These are phyloP conservation scores for Upupa epops DNA, from an alignment of 2,113 vertebrate genomes.

Conservation along the genomic window DNA sequence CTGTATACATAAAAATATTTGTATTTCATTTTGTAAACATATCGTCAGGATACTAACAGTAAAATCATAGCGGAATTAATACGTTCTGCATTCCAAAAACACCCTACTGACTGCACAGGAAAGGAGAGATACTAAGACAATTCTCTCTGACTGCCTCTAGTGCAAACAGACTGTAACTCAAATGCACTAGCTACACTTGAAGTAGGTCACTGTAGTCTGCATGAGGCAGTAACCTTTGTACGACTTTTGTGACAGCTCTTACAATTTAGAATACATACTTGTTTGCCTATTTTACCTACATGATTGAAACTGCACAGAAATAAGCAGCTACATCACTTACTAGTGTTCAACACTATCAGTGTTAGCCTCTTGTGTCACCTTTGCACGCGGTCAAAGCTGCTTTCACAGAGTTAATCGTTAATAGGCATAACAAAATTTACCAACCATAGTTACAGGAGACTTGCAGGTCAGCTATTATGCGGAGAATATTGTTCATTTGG, in stretches of 20 bases:
- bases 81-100: neutral
- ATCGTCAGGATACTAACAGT: neutral
- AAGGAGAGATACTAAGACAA: neutral
- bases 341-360: neutral
- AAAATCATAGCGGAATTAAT: neutral
- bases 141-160: neutral
- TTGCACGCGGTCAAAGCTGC: neutral
- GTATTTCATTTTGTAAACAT: neutral
- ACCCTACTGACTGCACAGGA: neutral
- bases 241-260: neutral
- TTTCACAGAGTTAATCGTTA: neutral
- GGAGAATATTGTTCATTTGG: slow-evolving; percentile 96
- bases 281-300: neutral
- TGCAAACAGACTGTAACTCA: neutral
- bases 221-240: neutral
- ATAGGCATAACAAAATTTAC: slow-evolving; percentile 30
- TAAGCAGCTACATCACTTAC: neutral
- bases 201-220: neutral
- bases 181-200: neutral
- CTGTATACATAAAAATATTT: neutral
- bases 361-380: neutral
- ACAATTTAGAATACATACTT: neutral
- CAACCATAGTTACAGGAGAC: slow-evolving; percentile 92
- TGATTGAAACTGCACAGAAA: neutral
- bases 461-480: slow-evolving; percentile 93